Base-by-base conservation (phyloP, 1,140 invertebrate genomes). In the Batillaria attramentaria region DNA sequence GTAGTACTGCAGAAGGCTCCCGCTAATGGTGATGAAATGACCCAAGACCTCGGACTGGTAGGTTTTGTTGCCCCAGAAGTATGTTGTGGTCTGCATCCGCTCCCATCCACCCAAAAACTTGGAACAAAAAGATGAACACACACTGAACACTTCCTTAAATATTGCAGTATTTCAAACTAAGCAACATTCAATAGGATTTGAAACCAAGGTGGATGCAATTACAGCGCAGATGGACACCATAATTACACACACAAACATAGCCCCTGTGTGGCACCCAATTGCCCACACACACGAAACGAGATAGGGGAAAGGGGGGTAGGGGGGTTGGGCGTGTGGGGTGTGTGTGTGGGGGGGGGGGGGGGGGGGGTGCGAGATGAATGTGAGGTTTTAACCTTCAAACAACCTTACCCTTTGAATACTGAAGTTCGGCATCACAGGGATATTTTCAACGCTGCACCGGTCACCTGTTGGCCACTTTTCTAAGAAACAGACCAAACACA, bases 381-480 rank as follows among this genome's bases (percentile, higher is more conserved):
- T 31, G 24, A 5, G 6, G 20, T 24, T 10, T 41, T 3, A 42
- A 42, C 24, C 1, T 6, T 41, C 62, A n/a, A 20, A 42, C 8
- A 35, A 1, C n/a, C 50, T 37, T 41, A 74, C 72, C 31, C 31
- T 42, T 24, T 60, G 46, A 10, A 57, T 35, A n/a, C 39, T 60
- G 46, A 74, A 74, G 46, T 74, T 74, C 6, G 35, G 2, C 72
- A 74, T 74, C 24, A 74, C 72, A 60, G 72, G 72, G 20, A 74
- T 74, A n/a, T 39, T 74, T 28, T 13, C n/a, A 35, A 74, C 50
- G 3, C 2, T 16, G 37, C 72, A 74, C 0, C 13, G 2, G 24
- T 33, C 43, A 4, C 43, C 42, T 2, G 6, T 31, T 1, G 46
- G 28, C 16, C n/a, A 24, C 18, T 35, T 5, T 13, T 74, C 72